These are phyloP conservation scores for Conchocele bisecta DNA, from an alignment of 2,888 invertebrate genomes.

Conservation along the genomic window DNA sequence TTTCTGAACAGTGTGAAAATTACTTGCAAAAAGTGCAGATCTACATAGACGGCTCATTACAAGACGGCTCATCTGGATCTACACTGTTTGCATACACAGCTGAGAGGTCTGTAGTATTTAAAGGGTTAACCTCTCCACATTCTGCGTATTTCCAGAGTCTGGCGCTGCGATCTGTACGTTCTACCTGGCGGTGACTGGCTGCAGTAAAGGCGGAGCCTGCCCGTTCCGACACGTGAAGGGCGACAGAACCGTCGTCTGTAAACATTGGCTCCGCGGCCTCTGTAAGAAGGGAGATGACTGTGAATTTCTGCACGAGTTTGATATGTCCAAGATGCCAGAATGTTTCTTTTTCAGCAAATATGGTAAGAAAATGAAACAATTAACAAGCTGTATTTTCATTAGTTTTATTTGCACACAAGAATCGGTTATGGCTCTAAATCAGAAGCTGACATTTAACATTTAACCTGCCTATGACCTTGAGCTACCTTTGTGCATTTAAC, in stretches of 20 bases:
- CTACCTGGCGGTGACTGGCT: conserved; percentile 87
- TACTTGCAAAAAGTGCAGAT: too few relatives aligned
- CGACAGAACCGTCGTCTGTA: conserved; percentile 99
- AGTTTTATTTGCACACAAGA: too few relatives aligned
- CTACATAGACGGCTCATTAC: too few relatives aligned
- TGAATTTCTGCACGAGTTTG: conserved; percentile 99
- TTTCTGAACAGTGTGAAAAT: too few relatives aligned
- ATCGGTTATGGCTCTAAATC: too few relatives aligned
- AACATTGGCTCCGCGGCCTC: conserved; percentile 99
- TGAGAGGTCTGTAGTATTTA: too few relatives aligned
- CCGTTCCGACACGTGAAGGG: conserved; percentile 99
- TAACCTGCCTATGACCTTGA: too few relatives aligned
- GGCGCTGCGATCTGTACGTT: conserved; percentile 98
- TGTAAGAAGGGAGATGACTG: conserved; percentile 99
- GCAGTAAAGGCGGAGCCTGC: conserved; percentile 94
- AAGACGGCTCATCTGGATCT: too few relatives aligned
- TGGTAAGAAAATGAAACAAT: conserved; percentile 85
- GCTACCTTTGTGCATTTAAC: too few relatives aligned
- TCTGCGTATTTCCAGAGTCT: conserved; percentile 93
- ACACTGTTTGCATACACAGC: too few relatives aligned
- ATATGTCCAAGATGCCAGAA: conserved; percentile 99
- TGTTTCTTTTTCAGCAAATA: conserved; percentile 99
- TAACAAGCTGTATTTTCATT: neutral
- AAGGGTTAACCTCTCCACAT: too few relatives aligned
- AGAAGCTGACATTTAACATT: too few relatives aligned